These are phyloP conservation scores for Strigops habroptila DNA, from an alignment of 2,113 vertebrate species.

Conservation along the genomic window DNA sequence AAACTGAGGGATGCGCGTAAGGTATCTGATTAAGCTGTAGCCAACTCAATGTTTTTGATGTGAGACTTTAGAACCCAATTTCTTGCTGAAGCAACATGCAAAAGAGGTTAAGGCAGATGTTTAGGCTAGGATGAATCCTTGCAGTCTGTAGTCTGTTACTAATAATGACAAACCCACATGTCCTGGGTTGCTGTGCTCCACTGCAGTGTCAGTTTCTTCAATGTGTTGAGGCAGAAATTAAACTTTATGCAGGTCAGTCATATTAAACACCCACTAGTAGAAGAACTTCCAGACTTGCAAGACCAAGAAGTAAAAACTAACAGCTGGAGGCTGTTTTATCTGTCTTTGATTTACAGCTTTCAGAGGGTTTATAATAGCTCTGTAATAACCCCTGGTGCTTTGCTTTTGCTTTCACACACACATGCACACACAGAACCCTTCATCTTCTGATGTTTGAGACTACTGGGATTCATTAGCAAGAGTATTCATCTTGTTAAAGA, in stretches of 20 bases:
- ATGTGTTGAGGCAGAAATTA: background rate
- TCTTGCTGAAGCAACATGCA: background rate
- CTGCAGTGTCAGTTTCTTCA: background rate
- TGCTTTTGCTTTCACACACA: background rate
- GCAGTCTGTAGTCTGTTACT: background rate
- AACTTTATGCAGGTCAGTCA: background rate
- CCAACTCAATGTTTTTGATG: background rate
- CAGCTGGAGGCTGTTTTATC: background rate
- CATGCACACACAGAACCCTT: background rate
- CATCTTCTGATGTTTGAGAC: background rate
- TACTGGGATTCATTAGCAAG: slow-evolving; percentile 3
- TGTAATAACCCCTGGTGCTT: background rate
- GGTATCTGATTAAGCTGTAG: background rate
- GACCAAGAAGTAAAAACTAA: background rate
- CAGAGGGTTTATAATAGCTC: background rate
- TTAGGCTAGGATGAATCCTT: background rate
- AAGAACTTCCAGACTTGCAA: background rate
- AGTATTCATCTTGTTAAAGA: slow-evolving; percentile 20
- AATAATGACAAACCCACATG: background rate
- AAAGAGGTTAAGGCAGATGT: background rate
- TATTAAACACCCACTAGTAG: background rate
- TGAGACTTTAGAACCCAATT: background rate
- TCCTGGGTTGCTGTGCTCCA: background rate
- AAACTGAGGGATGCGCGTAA: background rate
- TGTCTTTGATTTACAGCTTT: slow-evolving; percentile 5